Evolutionary conservation across 2,888 invertebrate genomes (phyloP).

Genomic region (Pachycephus smyrnensis): DNA sequence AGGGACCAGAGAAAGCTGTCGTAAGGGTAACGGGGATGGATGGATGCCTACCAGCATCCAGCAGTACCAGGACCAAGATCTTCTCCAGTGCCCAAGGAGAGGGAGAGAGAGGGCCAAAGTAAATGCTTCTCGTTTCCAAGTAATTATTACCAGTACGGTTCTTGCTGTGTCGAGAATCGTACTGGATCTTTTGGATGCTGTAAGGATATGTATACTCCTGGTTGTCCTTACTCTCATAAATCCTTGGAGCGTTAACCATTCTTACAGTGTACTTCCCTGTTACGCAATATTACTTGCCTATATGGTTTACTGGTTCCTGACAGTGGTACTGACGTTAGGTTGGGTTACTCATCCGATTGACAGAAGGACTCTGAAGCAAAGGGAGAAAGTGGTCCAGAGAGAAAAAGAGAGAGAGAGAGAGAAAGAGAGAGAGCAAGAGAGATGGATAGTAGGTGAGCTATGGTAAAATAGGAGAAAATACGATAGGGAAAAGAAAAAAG

Average conservation of each 20-base stretch:
- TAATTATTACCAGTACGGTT: background rate
- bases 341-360: background rate
- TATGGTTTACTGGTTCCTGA: background rate
- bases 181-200: background rate
- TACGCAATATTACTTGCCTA: background rate
- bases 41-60: background rate
- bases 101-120: background rate
- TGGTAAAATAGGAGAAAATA: background rate
- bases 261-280: background rate
- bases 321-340: background rate
- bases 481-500: slow-evolving; percentile 11
- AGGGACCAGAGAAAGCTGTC: slow-evolving; percentile 36
- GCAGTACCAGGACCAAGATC: background rate
- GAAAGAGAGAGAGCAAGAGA: background rate
- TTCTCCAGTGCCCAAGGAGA: background rate
- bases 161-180: background rate
- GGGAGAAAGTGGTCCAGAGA: slow-evolving; percentile 9
- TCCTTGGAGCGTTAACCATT: background rate
- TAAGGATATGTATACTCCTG: background rate
- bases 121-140: background rate
- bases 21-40: slow-evolving; percentile 19
- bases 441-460: background rate
- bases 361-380: background rate
- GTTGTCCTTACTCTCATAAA: background rate
- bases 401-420: slow-evolving; percentile 16